phyloP scores from a whole-genome alignment of 2,888 invertebrate species.

The Eustalomyia histrio region DNA sequence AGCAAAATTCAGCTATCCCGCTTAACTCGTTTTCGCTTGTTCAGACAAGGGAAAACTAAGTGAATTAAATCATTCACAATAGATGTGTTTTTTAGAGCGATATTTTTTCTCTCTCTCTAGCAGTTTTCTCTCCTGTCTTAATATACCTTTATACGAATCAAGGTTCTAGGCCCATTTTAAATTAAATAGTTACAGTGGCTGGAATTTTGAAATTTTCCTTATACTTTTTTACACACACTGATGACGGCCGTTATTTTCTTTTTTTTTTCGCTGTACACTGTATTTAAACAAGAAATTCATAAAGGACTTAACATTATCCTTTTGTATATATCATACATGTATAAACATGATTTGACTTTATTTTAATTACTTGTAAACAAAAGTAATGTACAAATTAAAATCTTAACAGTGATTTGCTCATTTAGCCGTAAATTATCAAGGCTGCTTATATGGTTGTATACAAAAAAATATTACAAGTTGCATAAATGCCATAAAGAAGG shows the following conservation, averaged over 20 bases:
- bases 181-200: neutral
- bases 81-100: no score
- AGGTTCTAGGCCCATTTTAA: no score
- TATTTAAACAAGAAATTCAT: constrained; percentile 21
- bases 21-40: no score
- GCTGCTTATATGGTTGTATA: constrained; percentile 54
- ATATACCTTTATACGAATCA: no score
- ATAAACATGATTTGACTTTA: constrained; percentile 62
- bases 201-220: no score
- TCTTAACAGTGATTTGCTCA: constrained; percentile 66
- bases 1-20: neutral
- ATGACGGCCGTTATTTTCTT: constrained; percentile 55
- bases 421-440: constrained; percentile 65
- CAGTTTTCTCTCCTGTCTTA: no score
- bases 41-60: no score
- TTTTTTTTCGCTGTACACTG: constrained; percentile 39
- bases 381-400: constrained; percentile 65
- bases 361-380: constrained; percentile 66
- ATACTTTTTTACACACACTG: neutral
- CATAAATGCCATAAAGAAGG: neutral
- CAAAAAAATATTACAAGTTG: neutral
- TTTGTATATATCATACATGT: constrained; percentile 44
- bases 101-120: no score
- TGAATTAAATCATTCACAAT: no score
- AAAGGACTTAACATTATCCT: constrained; percentile 54